Percentiles rank a stretch among this genome's conserved stretches.
These are phyloP conservation scores for Pseudochirops corinnae DNA, from an alignment of 2,797 vertebrate genomes.

Conservation along the genomic window DNA sequence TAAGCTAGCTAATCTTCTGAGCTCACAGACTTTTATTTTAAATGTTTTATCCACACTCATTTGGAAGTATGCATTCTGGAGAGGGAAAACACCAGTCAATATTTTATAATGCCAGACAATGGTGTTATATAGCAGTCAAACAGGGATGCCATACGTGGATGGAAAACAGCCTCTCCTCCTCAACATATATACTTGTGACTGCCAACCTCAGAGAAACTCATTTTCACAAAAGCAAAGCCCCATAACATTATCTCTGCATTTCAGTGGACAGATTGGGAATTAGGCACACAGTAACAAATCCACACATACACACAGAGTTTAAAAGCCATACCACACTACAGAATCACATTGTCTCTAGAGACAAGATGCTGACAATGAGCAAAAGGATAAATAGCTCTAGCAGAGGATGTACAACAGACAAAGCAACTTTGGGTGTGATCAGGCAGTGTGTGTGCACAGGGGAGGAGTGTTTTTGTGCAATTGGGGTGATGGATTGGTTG, in stretches of 20 bases:
- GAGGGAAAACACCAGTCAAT: conserved; percentile 25
- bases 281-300: conserved; percentile 36
- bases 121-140: neutral
- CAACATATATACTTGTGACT: neutral
- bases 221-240: conserved; percentile 42
- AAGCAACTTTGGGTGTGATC: neutral
- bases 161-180: neutral
- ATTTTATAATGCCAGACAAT: neutral
- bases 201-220: neutral
- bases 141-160: neutral
- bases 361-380: conserved; percentile 27
- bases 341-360: conserved; percentile 46
- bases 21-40: neutral
- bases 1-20: neutral
- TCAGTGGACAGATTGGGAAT: conserved; percentile 52
- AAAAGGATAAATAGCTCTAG: conserved; percentile 27
- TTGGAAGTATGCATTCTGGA: neutral
- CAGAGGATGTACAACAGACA: conserved; percentile 25
- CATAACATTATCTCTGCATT: conserved; percentile 39
- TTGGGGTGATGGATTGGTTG: conserved; percentile 15
- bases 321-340: conserved; percentile 3
- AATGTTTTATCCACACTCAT: conserved; percentile 16
- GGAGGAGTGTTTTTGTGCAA: conserved; percentile 22
- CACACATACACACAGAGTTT: neutral
- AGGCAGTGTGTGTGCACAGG: neutral